Evolutionary conservation across 1,140 invertebrate genomes (phyloP).

Genomic region (Diachasmimorpha longicaudata): DNA sequence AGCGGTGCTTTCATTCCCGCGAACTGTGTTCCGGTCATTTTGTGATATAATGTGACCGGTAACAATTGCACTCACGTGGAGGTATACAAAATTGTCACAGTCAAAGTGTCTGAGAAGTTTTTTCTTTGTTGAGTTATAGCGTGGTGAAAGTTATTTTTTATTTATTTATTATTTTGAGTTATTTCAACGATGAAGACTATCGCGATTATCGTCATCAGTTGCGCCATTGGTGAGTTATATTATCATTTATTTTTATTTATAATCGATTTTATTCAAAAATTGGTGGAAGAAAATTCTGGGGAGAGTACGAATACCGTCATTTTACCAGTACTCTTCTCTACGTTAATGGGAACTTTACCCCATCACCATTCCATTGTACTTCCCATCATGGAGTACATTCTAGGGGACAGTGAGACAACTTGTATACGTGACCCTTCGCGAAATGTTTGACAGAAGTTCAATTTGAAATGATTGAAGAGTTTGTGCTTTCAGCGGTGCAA

Average conservation of each 20-base stretch:
- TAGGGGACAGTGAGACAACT: too few species aligned
- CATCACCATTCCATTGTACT: too few species aligned
- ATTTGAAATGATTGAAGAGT: too few species aligned
- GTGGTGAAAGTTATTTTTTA: neutral
- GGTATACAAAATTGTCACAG: neutral
- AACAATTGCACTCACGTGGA: slow-evolving; percentile 29
- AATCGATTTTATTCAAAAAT: neutral
- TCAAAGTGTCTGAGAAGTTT: neutral
- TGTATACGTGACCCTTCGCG: too few species aligned
- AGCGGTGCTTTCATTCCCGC: slow-evolving; percentile 1
- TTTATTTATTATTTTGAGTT: neutral
- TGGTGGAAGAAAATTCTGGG: too few species aligned
- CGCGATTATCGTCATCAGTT: slow-evolving; percentile 45
- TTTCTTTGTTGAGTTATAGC: neutral
- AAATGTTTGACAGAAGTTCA: too few species aligned
- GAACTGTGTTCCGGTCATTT: slow-evolving; percentile 12
- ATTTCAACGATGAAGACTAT: slow-evolving; percentile 41
- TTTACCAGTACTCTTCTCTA: too few species aligned
- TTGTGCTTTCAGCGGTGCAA: too few species aligned
- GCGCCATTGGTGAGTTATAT: slow-evolving; percentile 47
- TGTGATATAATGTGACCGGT: slow-evolving; percentile 34
- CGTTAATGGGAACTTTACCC: too few species aligned
- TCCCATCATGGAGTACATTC: too few species aligned
- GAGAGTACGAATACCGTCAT: too few species aligned
- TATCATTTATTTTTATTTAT: slow-evolving; percentile 11